Evolutionary conservation across 2,888 invertebrate genomes (phyloP).

Genomic region (Cryptocheilus praepositus): DNA sequence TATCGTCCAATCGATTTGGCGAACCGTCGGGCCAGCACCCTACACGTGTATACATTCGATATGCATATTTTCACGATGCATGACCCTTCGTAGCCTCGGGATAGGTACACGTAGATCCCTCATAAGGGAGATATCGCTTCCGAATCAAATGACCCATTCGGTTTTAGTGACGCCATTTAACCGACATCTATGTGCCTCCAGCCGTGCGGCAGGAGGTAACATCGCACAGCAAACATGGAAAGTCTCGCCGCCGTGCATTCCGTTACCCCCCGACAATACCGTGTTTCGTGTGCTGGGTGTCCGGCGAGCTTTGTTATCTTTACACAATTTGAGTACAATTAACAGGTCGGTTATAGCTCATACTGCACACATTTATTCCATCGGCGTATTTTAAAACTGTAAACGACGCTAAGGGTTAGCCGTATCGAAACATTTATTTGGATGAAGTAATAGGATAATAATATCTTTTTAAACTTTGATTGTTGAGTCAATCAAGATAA

Average conservation of each 20-base stretch:
- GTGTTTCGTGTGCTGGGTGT: not conserved
- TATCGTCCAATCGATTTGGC: conserved; percentile 18
- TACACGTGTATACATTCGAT: conserved; percentile 58
- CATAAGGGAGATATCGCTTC: conserved; percentile 72
- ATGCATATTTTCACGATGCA: conserved; percentile 69
- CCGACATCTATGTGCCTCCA: conserved; percentile 70
- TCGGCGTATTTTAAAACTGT: no score
- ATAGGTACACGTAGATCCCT: conserved; percentile 61
- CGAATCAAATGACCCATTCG: conserved; percentile 74
- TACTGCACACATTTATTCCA: no score
- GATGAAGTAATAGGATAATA: no score
- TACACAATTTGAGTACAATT: no score
- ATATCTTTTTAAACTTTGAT: no score
- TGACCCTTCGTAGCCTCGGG: conserved; percentile 45
- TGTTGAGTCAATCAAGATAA: no score
- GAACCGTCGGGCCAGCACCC: conserved; percentile 35
- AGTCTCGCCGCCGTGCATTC: conserved; percentile 65
- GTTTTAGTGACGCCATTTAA: conserved; percentile 71
- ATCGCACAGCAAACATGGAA: conserved; percentile 57
- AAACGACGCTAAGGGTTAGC: no score
- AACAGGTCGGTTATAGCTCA: no score
- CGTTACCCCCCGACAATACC: conserved; percentile 44
- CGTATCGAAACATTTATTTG: no score
- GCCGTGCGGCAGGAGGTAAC: conserved; percentile 52
- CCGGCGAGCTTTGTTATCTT: no score